Evolutionary conservation across 2,113 vertebrate species (phyloP).

Genomic region (Myiopsitta monachus): DNA sequence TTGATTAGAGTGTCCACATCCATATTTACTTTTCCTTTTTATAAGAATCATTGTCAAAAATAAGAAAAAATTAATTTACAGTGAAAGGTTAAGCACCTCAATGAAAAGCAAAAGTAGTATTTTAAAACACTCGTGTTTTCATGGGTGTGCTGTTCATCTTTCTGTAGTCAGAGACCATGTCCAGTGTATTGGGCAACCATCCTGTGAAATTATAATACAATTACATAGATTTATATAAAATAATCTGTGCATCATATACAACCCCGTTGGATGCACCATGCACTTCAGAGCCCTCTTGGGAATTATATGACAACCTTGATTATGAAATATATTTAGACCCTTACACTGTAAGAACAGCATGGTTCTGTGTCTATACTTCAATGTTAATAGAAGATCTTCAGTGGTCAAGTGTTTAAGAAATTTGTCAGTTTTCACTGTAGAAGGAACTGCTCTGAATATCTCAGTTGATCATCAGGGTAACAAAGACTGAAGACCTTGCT

Average conservation of each 20-base stretch:
- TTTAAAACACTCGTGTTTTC: neutral
- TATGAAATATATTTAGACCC: neutral
- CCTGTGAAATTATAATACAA: neutral
- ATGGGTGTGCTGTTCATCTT: neutral
- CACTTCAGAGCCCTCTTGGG: neutral
- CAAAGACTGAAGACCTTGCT: neutral
- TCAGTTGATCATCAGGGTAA: neutral
- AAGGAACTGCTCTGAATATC: neutral
- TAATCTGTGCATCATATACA: neutral
- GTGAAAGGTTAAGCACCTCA: neutral
- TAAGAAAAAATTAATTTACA: neutral
- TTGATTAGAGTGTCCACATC: neutral
- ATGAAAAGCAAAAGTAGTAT: neutral
- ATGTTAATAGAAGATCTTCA: neutral
- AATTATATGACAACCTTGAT: neutral
- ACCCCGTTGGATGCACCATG: neutral
- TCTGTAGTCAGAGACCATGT: neutral
- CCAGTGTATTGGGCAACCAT: neutral
- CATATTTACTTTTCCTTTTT: neutral
- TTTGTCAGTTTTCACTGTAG: neutral
- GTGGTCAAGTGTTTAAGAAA: neutral
- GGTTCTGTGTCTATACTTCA: neutral
- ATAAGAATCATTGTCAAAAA: neutral
- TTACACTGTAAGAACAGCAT: neutral
- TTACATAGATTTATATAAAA: neutral